Percentiles rank a stretch among this genome's conserved stretches.
Evolutionary conservation across 2,797 vertebrate genomes (phyloP).

Genomic region (Cyprinodon diabolis): DNA sequence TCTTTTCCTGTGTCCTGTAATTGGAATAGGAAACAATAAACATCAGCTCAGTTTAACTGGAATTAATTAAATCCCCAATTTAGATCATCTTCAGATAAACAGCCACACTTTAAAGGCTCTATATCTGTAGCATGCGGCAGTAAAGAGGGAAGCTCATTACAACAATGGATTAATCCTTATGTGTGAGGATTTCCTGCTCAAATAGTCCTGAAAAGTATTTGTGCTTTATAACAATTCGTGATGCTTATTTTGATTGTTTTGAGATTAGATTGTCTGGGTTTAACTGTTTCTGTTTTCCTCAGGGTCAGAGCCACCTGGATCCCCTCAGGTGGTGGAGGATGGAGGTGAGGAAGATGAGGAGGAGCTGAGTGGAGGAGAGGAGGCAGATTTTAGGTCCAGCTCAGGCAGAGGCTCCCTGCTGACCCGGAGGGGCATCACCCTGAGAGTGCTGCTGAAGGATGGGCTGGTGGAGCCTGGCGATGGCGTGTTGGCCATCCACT

Average conservation of each 20-base stretch:
- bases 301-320: slow-evolving; percentile 84
- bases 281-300: slow-evolving; percentile 30
- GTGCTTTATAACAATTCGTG: slow-evolving; percentile 3
- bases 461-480: slow-evolving; percentile 91
- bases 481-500: slow-evolving; percentile 92
- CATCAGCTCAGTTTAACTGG: slow-evolving; percentile 38
- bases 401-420: slow-evolving; percentile 84
- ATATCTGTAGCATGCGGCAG: slow-evolving; percentile 27
- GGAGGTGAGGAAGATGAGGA: slow-evolving; percentile 90
- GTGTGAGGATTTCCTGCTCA: background rate
- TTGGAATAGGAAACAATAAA: slow-evolving; percentile 66
- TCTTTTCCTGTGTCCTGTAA: slow-evolving; percentile 43
- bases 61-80: slow-evolving; percentile 53
- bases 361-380: slow-evolving; percentile 85
- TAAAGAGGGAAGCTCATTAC: slow-evolving; percentile 23
- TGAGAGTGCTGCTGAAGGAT: slow-evolving; percentile 92
- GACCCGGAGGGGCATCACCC: slow-evolving; percentile 91
- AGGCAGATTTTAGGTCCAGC: slow-evolving; percentile 71
- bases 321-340: slow-evolving; percentile 86
- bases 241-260: background rate
- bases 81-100: slow-evolving; percentile 25
- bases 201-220: background rate
- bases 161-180: slow-evolving; percentile 2
- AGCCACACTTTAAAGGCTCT: slow-evolving; percentile 18
- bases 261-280: background rate